Evolutionary conservation across 2,888 invertebrate genomes (phyloP), one percentile per base, ranked within the genome.

Genomic region (Erpobdella octoculata): DNA sequence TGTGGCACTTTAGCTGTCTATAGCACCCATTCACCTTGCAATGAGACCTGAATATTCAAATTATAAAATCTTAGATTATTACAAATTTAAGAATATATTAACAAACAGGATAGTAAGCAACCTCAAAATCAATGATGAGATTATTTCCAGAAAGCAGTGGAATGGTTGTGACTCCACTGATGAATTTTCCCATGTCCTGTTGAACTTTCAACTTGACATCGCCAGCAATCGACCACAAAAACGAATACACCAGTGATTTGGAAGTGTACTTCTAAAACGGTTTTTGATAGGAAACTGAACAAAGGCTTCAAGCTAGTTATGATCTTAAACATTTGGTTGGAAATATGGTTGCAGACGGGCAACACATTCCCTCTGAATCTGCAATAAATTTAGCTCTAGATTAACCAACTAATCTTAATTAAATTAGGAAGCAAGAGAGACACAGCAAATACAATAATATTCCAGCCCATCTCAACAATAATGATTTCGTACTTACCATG

Each of bases 1-100:
- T 95, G 93, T 0, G 98, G 98, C 72, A 99, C 98, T 85, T 95
- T 95, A 75, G 91, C 89, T 48, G 93, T 91, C 98, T 98, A 99
- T 0, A 93, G 91, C 71, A 89, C 88, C 98, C 98, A 99, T 82
- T 97, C 96, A 18, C 97, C 97, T 76, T 87, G 88, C 79, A 91
- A 88, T 72, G 88, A 88, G 12, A 91, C 86, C 86, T 86, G 33
- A 28, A 53, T 53, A 53, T 53, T 15, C 21, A 53, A 21, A n/a
- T n/a, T n/a, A n/a, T n/a, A n/a, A n/a, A n/a, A n/a, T n/a, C n/a
- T n/a, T n/a, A n/a, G 18, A n/a, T 28, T 25, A 1, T 25, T 28
- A 6, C 21, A 53, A 25, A 53, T 12, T 25, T 53, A 53, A 28
- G 21, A 62, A 25, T 62, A 1, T 1, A 15, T n/a, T 12, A 1